Evolutionary conservation across 2,797 vertebrate species (phyloP).

Genomic region (Coilia nasus): DNA sequence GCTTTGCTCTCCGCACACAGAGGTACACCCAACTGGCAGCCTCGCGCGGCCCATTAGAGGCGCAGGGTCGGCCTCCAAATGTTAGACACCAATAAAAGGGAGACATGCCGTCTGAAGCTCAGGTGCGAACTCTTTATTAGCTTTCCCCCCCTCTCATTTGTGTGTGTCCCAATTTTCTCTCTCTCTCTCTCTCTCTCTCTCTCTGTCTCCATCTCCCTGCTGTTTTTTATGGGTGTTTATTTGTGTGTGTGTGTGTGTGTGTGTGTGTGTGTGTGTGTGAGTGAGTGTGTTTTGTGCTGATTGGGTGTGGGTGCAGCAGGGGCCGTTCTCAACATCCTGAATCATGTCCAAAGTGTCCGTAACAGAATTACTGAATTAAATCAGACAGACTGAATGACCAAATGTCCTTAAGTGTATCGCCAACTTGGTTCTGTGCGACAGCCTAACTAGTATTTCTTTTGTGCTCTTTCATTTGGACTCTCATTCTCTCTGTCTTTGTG

Average conservation of each 20-base stretch:
- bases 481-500: conserved; percentile 33
- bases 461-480: conserved; percentile 22
- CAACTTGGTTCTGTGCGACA: neutral
- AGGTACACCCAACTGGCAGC: conserved; percentile 53
- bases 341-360: neutral
- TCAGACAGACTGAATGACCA: conserved; percentile 17
- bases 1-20: conserved; percentile 62
- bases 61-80: conserved; percentile 64
- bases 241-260: neutral
- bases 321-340: neutral
- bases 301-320: neutral
- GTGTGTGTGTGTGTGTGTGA: too few species aligned
- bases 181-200: conserved; percentile 10
- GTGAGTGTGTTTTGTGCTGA: too few species aligned
- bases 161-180: conserved; percentile 40
- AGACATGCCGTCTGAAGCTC: conserved; percentile 50
- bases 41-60: conserved; percentile 61
- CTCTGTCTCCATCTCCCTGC: conserved; percentile 9
- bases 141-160: conserved; percentile 39
- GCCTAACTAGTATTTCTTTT: conserved; percentile 12
- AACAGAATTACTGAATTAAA: conserved; percentile 19
- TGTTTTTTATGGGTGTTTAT: neutral
- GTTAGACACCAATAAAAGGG: conserved; percentile 54
- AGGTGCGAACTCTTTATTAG: conserved; percentile 59
- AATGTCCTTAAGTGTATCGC: neutral